A percentile compares a stretch with the other conserved stretches of the same genome.
phyloP scores from a whole-genome alignment of 2,797 vertebrate species.

The Amniataba percoides region DNA sequence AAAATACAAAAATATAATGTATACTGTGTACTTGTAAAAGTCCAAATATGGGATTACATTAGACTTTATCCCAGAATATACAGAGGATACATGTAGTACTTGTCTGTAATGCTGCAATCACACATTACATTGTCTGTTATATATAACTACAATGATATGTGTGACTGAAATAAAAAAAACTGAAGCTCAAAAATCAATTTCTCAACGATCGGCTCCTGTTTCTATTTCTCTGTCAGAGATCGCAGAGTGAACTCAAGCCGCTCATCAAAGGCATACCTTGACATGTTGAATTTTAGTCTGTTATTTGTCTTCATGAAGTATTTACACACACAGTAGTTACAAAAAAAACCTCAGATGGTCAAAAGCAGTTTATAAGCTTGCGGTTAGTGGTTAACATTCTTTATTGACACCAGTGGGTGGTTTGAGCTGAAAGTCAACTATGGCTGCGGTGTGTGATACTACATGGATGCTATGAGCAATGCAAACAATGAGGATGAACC shows the following conservation, averaged over 20 bases:
- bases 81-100: not conserved
- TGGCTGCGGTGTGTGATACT: not conserved
- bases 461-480: slow-evolving; percentile 17
- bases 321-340: slow-evolving; percentile 4
- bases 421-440: slow-evolving; percentile 14
- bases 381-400: slow-evolving; percentile 41
- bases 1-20: no score
- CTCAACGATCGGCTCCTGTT: slow-evolving; percentile 1
- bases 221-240: slow-evolving; percentile 37
- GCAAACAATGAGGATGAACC: slow-evolving; percentile 5
- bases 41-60: no score
- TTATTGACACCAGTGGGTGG: slow-evolving; percentile 25
- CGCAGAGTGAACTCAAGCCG: slow-evolving; percentile 34
- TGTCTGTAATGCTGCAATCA: slow-evolving; percentile 6
- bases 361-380: slow-evolving; percentile 27
- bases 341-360: not conserved
- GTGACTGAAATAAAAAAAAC: slow-evolving; percentile 12
- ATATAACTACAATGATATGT: not conserved
- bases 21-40: no score
- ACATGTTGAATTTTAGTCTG: slow-evolving; percentile 24
- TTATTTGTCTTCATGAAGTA: slow-evolving; percentile 31
- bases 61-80: not conserved
- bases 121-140: not conserved
- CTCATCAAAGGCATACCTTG: slow-evolving; percentile 39
- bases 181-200: slow-evolving; percentile 21